These are phyloP conservation scores for Tricholauxania praeusta DNA, from an alignment of 2,888 invertebrate genomes.

Conservation along the genomic window DNA sequence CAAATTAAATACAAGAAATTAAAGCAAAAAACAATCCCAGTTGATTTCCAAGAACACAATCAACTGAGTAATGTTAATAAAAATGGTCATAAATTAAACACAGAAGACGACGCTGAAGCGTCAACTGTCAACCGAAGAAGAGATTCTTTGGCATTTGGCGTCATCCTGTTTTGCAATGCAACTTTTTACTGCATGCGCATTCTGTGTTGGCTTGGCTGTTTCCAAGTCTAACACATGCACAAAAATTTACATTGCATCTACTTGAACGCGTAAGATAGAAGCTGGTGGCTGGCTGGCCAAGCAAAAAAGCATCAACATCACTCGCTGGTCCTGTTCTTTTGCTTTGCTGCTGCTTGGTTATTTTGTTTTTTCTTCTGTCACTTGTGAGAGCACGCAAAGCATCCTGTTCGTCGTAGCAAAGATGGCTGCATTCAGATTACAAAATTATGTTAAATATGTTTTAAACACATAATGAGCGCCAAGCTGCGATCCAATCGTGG, in stretches of 20 bases:
- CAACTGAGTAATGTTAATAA: constrained; percentile 36
- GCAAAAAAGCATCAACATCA: constrained; percentile 39
- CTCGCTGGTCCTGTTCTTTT: constrained; percentile 4
- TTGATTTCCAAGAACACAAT: constrained; percentile 31
- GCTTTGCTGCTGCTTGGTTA: no score
- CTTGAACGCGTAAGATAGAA: constrained; percentile 38
- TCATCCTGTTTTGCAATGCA: constrained; percentile 46
- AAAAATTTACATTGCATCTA: constrained; percentile 61
- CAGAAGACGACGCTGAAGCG: constrained; percentile 24
- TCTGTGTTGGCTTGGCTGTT: constrained; percentile 11
- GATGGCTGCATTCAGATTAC: constrained; percentile 64
- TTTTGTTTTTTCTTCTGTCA: constrained; percentile 17
- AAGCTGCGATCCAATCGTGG: neutral
- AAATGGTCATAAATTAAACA: constrained; percentile 33
- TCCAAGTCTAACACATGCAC: constrained; percentile 51
- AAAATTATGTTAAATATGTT: constrained; percentile 67
- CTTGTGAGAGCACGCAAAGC: constrained; percentile 37
- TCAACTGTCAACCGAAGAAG: constrained; percentile 14
- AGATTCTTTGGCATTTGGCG: constrained; percentile 45
- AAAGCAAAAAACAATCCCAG: constrained; percentile 31
- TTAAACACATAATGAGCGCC: constrained; percentile 58
- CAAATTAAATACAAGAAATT: constrained; percentile 60
- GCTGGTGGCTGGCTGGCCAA: constrained; percentile 40
- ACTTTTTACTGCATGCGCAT: constrained; percentile 22
- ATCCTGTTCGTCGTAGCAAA: constrained; percentile 34